Percentiles rank a stretch among this genome's conserved stretches.
Conservation (phyloP, 1,140 invertebrate species). For the Pseudobourletiella spinata region DNA sequence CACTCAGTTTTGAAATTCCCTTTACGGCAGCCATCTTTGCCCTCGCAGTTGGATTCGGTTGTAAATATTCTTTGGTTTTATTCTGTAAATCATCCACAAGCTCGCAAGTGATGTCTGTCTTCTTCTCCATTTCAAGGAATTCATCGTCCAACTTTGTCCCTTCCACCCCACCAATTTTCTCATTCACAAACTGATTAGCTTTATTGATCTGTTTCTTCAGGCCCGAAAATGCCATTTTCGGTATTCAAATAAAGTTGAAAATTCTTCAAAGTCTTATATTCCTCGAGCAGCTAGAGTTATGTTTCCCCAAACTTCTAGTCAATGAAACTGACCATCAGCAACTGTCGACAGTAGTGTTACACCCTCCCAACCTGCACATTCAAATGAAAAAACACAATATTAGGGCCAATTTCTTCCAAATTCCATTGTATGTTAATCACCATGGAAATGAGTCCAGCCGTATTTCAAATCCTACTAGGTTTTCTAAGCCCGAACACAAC, state of each 20-base stretch:
- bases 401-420: too few relatives aligned
- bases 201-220: slow-evolving; percentile 98
- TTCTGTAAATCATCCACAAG: slow-evolving; percentile 87
- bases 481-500: too few relatives aligned
- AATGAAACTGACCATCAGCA: too few relatives aligned
- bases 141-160: slow-evolving; percentile 98
- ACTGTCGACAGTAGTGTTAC: neutral
- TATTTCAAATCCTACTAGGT: too few relatives aligned
- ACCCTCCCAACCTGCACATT: too few relatives aligned
- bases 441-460: too few relatives aligned
- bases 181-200: slow-evolving; percentile 69
- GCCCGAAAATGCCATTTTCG: slow-evolving; percentile 88
- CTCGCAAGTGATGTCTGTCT: slow-evolving; percentile 92
- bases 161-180: slow-evolving; percentile 68
- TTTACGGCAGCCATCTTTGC: slow-evolving; percentile 92
- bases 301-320: neutral
- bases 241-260: too few relatives aligned
- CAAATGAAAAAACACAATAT: too few relatives aligned
- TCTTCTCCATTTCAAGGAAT: slow-evolving; percentile 98
- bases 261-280: too few relatives aligned
- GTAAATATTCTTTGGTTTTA: slow-evolving; percentile 97
- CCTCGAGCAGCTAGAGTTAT: too few relatives aligned
- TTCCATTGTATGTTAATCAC: too few relatives aligned
- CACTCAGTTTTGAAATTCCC: slow-evolving; percentile 75
- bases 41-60: slow-evolving; percentile 92